Evolutionary conservation across 1,140 invertebrate genomes (phyloP), one percentile per base, ranked within the genome.

Genomic region (Himalopsyche phryganea): DNA sequence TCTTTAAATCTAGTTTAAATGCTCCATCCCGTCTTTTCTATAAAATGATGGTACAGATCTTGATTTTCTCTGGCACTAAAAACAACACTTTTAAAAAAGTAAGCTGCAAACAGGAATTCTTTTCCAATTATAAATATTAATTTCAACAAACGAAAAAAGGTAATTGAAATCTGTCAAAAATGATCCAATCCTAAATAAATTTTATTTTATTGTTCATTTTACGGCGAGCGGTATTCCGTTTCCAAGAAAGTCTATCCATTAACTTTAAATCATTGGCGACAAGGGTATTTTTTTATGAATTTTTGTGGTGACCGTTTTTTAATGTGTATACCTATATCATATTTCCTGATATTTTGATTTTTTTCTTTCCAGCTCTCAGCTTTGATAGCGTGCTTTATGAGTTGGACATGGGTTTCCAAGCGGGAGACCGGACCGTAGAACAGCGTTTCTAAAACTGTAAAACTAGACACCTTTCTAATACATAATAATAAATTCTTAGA

Each of bases 291-390:
- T 51, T 51, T 51, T 40, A 40, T n/a, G 15, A 45, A 11, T 11
- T 41, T 10, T 42, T 14, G 40, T 28, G 40, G 14, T 45, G 50
- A 45, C 50, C 40, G 33, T 45, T 53, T 53, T 51, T 53, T 53
- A 23, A 51, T 28, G 23, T 28, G n/a, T 28, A 40, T 40, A 40
- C 6, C n/a, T n/a, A 14, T 23, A 35, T 15, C 40, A 44, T 32
- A 32, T 32, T 53, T 45, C 41, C 23, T 13, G 11, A 7, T 18
- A 50, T n/a, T 28, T 48, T 23, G 38, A 2, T 52, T 32, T 52
- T 52, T 42, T 14, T 11, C 14, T 7, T 15, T 44, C 38, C 38
- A 45, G 20, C 5, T 23, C 20, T 28, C 33, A 17, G 18, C 44
- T 44, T 45, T 10, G 44, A 44, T 32, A 14, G 32, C 18, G 50